A percentile compares a stretch with the other conserved stretches of the same genome.
These are phyloP conservation scores for Nothocercus julius DNA, from an alignment of 2,113 vertebrate genomes.

Conservation along the genomic window DNA sequence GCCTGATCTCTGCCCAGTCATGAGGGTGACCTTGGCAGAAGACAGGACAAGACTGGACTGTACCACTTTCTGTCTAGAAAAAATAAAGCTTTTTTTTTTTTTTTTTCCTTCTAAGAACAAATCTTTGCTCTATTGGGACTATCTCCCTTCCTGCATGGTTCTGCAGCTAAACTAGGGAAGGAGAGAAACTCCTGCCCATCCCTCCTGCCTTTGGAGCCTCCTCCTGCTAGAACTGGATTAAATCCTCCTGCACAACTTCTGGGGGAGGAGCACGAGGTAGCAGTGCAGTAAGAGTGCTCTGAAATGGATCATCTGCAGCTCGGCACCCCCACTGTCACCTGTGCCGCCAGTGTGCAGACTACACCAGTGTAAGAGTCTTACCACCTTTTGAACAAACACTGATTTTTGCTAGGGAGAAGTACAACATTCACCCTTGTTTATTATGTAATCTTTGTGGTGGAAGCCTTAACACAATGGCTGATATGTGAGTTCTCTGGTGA, in stretches of 20 bases:
- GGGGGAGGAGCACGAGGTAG: neutral
- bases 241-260: neutral
- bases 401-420: neutral
- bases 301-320: neutral
- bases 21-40: neutral
- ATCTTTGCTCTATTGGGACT: neutral
- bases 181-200: neutral
- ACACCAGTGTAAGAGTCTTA: neutral
- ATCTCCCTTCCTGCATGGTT: rapidly evolving
- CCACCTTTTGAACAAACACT: neutral
- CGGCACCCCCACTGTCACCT: neutral
- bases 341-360: neutral
- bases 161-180: neutral
- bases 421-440: neutral
- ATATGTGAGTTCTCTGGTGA: neutral
- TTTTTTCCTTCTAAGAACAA: slow-evolving; percentile 35
- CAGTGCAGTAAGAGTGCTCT: neutral
- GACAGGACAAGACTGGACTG: slow-evolving; percentile 42
- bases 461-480: neutral
- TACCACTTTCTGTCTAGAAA: slow-evolving; percentile 42
- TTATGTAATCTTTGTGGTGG: neutral
- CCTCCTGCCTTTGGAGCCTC: neutral
- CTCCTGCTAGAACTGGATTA: neutral
- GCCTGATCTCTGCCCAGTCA: slow-evolving; percentile 76
- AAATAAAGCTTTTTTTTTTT: slow-evolving; percentile 56